Percentiles rank a stretch among this genome's conserved stretches.
These are phyloP conservation scores for Drosophila neonasuta DNA, from an alignment of 2,888 invertebrate species.

Conservation along the genomic window DNA sequence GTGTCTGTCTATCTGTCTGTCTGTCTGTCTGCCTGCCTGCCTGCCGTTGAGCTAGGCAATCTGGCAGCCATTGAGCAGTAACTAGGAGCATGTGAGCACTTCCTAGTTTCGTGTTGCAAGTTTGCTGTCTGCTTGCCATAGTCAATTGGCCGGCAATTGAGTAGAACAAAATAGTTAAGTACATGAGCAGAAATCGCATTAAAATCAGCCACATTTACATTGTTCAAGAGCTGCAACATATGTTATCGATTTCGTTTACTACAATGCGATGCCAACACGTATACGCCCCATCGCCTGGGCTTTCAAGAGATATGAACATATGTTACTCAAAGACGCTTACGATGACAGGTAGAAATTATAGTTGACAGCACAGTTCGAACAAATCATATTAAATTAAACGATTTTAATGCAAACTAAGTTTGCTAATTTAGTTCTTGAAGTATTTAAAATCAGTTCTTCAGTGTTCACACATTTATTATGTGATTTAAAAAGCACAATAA, in stretches of 20 bases:
- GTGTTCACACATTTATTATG: background rate
- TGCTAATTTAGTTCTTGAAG: no score
- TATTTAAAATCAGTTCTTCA: background rate
- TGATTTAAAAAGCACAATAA: slow-evolving; percentile 10
- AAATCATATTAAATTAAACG: background rate
- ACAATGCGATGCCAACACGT: background rate
- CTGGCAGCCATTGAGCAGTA: slow-evolving; percentile 56
- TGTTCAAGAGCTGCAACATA: slow-evolving; percentile 39
- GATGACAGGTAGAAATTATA: background rate
- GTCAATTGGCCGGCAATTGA: slow-evolving; percentile 62
- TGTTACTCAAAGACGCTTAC: background rate
- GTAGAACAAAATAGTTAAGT: slow-evolving; percentile 62
- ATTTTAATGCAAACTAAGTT: no score
- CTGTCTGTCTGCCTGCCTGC: slow-evolving; percentile 14
- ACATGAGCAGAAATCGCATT: slow-evolving; percentile 50
- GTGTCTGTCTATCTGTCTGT: background rate
- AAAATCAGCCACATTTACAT: slow-evolving; percentile 58
- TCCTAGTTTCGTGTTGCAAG: slow-evolving; percentile 31
- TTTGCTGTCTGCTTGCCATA: slow-evolving; percentile 20
- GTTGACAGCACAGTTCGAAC: no score
- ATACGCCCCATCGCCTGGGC: slow-evolving; percentile 19
- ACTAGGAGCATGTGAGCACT: slow-evolving; percentile 25
- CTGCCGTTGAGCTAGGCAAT: slow-evolving; percentile 48
- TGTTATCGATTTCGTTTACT: slow-evolving; percentile 23
- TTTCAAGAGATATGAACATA: background rate